Evolutionary conservation across 2,797 vertebrate genomes (phyloP).

Genomic region (Myotis findleyi): DNA sequence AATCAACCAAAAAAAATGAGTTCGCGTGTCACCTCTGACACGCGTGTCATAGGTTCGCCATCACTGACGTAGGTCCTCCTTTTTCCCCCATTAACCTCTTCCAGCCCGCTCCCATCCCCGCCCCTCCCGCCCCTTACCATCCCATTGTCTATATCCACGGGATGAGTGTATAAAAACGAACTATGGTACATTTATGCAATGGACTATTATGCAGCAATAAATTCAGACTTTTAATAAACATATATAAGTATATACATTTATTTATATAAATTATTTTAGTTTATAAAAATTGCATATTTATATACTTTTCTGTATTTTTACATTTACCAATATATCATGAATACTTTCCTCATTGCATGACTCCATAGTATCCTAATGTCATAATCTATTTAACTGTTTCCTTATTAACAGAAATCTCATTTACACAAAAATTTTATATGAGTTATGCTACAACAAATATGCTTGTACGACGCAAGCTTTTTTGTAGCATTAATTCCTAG

Average conservation of each 20-base stretch:
- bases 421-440: constrained; percentile 12
- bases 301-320: neutral
- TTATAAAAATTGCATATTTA: neutral
- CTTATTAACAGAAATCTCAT: constrained; percentile 24
- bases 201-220: too few species aligned
- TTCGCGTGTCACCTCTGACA: too few species aligned
- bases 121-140: too few species aligned
- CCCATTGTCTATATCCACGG: too few species aligned
- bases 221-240: neutral
- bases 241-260: neutral
- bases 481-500: neutral
- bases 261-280: neutral
- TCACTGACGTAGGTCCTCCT: too few species aligned
- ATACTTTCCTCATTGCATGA: neutral
- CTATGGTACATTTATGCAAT: too few species aligned
- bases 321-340: neutral
- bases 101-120: too few species aligned
- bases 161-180: too few species aligned
- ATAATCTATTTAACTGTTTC: constrained; percentile 3
- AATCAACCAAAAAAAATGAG: too few species aligned
- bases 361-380: neutral
- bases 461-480: neutral
- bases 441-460: neutral
- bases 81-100: too few species aligned
- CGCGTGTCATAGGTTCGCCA: too few species aligned